Conservation (phyloP, 2,113 vertebrate species). For the Plectropomus leopardus region DNA sequence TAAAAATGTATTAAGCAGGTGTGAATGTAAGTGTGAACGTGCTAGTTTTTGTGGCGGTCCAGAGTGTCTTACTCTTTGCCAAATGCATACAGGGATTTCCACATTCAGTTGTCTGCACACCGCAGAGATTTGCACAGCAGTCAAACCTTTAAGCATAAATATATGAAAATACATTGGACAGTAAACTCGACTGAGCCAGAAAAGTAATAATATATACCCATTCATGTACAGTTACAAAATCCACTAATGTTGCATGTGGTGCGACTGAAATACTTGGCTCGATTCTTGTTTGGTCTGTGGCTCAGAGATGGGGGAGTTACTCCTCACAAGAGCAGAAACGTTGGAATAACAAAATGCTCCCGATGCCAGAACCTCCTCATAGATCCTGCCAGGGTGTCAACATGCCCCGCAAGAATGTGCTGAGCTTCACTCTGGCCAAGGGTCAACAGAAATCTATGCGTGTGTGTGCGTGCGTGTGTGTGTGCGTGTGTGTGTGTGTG, state of each 20-base stretch:
- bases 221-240: conserved; percentile 53
- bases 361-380: conserved; percentile 72
- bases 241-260: conserved; percentile 58
- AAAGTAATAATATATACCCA: conserved; percentile 54
- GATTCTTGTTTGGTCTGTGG: conserved; percentile 63
- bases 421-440: conserved; percentile 61
- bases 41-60: not conserved
- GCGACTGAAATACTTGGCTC: conserved; percentile 60
- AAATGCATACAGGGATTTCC: conserved; percentile 3
- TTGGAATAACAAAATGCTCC: conserved; percentile 78
- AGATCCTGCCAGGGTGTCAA: conserved; percentile 79
- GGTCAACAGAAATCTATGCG: conserved; percentile 43
- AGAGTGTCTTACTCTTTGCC: not conserved
- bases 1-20: conserved; percentile 2
- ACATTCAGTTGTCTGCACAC: conserved; percentile 9
- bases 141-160: conserved; percentile 26
- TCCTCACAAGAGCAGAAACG: conserved; percentile 65
- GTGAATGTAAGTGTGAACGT: conserved; percentile 10
- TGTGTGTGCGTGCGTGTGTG: conserved; percentile 11
- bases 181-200: conserved; percentile 50
- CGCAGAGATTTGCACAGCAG: conserved; percentile 14
- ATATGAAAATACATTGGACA: conserved; percentile 35
- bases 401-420: conserved; percentile 78
- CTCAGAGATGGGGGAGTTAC: conserved; percentile 56
- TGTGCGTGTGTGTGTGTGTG: conserved; percentile 1